These are phyloP conservation scores for Brachyrhaphis roseni DNA, from an alignment of 2,797 vertebrate species.

Conservation along the genomic window DNA sequence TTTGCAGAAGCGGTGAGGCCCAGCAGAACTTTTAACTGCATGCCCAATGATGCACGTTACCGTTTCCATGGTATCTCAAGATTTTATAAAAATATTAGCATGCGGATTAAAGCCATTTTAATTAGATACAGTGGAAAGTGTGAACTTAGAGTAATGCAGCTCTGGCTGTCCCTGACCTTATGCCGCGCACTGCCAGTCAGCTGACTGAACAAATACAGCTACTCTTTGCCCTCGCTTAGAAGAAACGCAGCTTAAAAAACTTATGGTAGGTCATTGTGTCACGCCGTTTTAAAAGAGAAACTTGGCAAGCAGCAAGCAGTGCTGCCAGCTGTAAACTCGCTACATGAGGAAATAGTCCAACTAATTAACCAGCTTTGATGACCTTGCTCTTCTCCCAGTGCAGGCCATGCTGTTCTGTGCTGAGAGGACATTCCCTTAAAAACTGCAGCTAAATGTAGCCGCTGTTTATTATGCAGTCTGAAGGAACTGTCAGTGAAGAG, in stretches of 20 bases:
- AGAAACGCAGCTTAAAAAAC: neutral
- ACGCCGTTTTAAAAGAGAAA: neutral
- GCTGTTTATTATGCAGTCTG: neutral
- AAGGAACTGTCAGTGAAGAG: neutral
- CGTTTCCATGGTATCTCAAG: neutral
- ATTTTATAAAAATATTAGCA: neutral
- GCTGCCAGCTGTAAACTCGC: neutral
- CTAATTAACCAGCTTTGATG: neutral
- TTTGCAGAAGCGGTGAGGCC: constrained; percentile 94
- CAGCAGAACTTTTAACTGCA: neutral
- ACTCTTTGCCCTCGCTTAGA: neutral
- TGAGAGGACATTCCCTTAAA: neutral
- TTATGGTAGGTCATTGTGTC: too few species aligned
- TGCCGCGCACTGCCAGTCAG: neutral
- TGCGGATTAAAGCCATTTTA: neutral
- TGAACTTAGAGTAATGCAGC: neutral
- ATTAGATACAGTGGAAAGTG: neutral
- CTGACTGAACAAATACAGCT: neutral
- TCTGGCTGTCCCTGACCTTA: neutral
- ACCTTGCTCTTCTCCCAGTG: neutral
- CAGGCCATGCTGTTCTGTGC: neutral
- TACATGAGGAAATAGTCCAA: neutral
- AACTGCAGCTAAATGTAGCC: neutral
- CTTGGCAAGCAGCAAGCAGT: neutral
- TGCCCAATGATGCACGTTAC: neutral